These are phyloP conservation scores for Aphidius ervi DNA, from an alignment of 1,140 invertebrate species.

Conservation along the genomic window DNA sequence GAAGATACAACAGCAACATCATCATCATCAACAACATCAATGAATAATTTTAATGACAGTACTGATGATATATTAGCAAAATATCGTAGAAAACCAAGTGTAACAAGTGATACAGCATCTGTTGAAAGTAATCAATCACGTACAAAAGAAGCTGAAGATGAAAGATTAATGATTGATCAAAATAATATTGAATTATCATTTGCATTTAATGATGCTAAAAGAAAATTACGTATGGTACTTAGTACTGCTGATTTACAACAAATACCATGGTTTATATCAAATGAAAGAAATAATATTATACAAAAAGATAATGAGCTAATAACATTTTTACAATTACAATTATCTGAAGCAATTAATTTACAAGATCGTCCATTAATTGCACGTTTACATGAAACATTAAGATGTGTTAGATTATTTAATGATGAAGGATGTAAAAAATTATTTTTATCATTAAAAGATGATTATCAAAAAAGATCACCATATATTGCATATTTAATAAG, in stretches of 20 bases:
- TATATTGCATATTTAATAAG: slow-evolving; percentile 84
- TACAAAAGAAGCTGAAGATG: slow-evolving; percentile 51
- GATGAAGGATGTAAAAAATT: slow-evolving; percentile 71
- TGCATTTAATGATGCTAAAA: slow-evolving; percentile 82
- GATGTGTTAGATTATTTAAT: slow-evolving; percentile 75
- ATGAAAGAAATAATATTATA: slow-evolving; percentile 50
- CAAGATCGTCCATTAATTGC: slow-evolving; percentile 77
- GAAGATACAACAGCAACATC: slow-evolving; percentile 46
- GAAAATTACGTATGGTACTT: slow-evolving; percentile 87
- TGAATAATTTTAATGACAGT: slow-evolving; percentile 56
- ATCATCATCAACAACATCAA: slow-evolving; percentile 31
- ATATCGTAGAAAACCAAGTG: slow-evolving; percentile 78
- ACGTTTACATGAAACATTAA: slow-evolving; percentile 82
- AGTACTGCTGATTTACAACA: slow-evolving; percentile 73
- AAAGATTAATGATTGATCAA: slow-evolving; percentile 60
- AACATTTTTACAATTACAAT: slow-evolving; percentile 71
- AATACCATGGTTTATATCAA: slow-evolving; percentile 45
- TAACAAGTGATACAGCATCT: slow-evolving; percentile 55
- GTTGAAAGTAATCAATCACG: slow-evolving; percentile 46
- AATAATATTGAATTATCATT: slow-evolving; percentile 61
- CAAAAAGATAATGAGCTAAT: slow-evolving; percentile 65
- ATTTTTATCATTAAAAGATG: slow-evolving; percentile 73
- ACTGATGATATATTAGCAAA: slow-evolving; percentile 94
- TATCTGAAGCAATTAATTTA: slow-evolving; percentile 84
- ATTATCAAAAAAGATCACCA: slow-evolving; percentile 72